A percentile compares a stretch with the other conserved stretches of the same genome.
These are phyloP conservation scores for Pristionchus exspectatus DNA, from an alignment of 2,888 invertebrate species.

Conservation along the genomic window DNA sequence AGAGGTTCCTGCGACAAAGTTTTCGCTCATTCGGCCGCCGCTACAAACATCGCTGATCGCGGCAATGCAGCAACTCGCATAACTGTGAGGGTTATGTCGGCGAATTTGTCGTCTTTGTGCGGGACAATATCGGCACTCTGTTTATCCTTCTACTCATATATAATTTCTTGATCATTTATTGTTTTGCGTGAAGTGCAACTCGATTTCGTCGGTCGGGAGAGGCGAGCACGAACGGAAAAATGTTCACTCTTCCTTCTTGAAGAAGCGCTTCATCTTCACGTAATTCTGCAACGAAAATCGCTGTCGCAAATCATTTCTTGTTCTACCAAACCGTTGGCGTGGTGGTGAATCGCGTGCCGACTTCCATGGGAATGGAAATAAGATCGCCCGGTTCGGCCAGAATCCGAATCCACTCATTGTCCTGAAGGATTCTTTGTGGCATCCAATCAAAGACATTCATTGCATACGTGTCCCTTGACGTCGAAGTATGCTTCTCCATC, in stretches of 20 bases:
- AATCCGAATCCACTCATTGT: constrained; percentile 25
- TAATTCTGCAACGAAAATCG: constrained; percentile 12
- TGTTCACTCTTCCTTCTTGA: constrained; percentile 24
- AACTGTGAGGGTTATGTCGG: not conserved
- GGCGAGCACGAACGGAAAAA: too few relatives aligned
- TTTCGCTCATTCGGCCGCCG: not conserved
- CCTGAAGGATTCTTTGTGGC: not conserved
- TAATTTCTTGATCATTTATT: too few relatives aligned
- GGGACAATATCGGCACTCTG: not conserved
- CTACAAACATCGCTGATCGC: not conserved
- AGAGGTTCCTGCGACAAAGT: not conserved
- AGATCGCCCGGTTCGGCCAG: constrained; percentile 19
- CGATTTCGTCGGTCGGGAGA: too few relatives aligned
- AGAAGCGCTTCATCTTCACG: constrained; percentile 45
- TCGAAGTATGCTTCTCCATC: constrained; percentile 45
- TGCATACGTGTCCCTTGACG: not conserved
- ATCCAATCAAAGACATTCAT: not conserved
- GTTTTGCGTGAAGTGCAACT: too few relatives aligned
- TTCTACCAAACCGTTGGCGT: not conserved
- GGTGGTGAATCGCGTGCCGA: not conserved
- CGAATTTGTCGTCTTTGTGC: not conserved
- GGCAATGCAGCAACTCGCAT: not conserved
- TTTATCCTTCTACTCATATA: too few relatives aligned
- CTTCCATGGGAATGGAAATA: not conserved
- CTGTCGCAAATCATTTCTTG: too few relatives aligned